A percentile compares a stretch with the other conserved stretches of the same genome.
Conservation (phyloP, 1,140 invertebrate genomes). For the Littorina saxatilis region DNA sequence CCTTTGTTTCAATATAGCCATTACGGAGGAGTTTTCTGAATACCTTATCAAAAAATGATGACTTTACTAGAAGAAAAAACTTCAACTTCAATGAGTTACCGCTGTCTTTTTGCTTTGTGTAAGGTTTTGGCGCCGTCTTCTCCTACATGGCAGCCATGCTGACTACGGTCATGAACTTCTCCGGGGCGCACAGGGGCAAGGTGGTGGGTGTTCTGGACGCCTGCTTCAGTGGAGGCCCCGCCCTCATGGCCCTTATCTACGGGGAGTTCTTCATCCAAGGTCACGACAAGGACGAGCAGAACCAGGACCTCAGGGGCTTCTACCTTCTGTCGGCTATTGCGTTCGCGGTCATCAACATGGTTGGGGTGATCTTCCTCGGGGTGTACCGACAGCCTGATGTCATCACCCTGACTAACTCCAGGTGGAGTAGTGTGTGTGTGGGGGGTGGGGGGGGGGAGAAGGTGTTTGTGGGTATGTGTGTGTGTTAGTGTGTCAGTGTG, state of each 20-base stretch:
- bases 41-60: too few species aligned
- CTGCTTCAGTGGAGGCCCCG: constrained; percentile 64
- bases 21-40: too few species aligned
- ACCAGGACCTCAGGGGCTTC: constrained; percentile 64
- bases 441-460: too few species aligned
- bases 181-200: constrained; percentile 60
- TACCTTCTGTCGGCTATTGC: constrained; percentile 60
- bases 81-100: too few species aligned
- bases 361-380: constrained; percentile 55
- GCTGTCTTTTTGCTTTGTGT: too few species aligned
- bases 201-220: constrained; percentile 64
- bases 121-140: constrained; percentile 66
- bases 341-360: constrained; percentile 51
- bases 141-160: constrained; percentile 65
- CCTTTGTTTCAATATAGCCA: background rate
- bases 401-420: background rate
- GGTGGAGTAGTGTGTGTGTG: background rate
- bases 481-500: too few species aligned
- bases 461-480: too few species aligned
- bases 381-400: constrained; percentile 30
- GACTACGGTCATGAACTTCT: constrained; percentile 61
- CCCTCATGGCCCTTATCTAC: constrained; percentile 58
- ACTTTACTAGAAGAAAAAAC: too few species aligned
- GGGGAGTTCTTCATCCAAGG: constrained; percentile 56
- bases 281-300: constrained; percentile 60